These are phyloP conservation scores for Peucedramus taeniatus DNA, from an alignment of 2,113 vertebrate species.

Conservation along the genomic window DNA sequence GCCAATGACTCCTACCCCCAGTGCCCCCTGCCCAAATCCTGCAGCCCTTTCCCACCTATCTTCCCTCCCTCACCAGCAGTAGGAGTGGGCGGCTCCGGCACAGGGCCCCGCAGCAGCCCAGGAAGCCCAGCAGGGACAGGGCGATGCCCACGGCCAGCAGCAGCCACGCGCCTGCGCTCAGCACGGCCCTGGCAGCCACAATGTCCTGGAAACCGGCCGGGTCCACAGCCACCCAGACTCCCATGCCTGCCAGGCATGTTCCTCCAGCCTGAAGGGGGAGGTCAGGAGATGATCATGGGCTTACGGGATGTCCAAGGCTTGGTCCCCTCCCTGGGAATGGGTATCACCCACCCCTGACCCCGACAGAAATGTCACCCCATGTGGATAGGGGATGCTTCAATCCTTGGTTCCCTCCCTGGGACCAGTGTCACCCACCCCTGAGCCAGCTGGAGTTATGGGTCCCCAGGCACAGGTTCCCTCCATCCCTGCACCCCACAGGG, in stretches of 20 bases:
- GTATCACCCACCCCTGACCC: neutral
- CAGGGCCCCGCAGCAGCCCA: constrained; percentile 66
- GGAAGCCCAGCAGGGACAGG: constrained; percentile 54
- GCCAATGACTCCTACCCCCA: fast-evolving
- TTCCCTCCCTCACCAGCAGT: constrained; percentile 36
- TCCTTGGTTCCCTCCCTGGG: neutral
- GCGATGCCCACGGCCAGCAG: constrained; percentile 39
- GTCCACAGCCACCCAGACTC: constrained; percentile 53
- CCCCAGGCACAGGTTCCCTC: neutral
- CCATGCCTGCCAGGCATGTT: constrained; percentile 16
- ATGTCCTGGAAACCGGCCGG: constrained; percentile 48
- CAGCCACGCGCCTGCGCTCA: neutral
- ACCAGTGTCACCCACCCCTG: neutral
- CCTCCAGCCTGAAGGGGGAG: constrained; percentile 38
- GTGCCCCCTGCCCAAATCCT: neutral
- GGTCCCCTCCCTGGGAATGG: neutral
- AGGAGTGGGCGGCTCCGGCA: constrained; percentile 21
- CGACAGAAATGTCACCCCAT: neutral
- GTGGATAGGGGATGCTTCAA: neutral
- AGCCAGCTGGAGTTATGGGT: fast-evolving
- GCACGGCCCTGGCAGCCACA: neutral
- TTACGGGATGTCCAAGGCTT: neutral
- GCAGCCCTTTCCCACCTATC: neutral
- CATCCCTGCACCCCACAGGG: neutral
- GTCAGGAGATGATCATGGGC: neutral